Conservation (phyloP, 1,140 invertebrate genomes). For the Tetramorium alpestre region DNA sequence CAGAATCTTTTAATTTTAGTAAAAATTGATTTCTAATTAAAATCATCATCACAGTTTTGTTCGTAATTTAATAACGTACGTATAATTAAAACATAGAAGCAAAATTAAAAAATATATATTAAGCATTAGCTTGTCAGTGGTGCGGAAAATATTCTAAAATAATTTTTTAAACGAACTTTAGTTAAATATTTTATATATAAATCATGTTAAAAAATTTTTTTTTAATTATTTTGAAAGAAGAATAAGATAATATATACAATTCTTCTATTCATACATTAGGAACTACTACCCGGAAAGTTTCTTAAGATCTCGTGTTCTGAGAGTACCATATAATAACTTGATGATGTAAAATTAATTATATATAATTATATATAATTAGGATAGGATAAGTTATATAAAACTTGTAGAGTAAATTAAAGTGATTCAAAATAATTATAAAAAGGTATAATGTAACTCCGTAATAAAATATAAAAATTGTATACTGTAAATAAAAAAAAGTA, state of each 20-base stretch:
- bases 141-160: not conserved
- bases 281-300: not conserved
- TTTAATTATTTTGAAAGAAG: not conserved
- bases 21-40: not conserved
- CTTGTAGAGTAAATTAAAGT: not conserved
- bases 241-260: not conserved
- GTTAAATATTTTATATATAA: not conserved
- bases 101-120: not conserved
- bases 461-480: not conserved
- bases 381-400: not conserved
- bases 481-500: not conserved
- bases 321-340: not conserved
- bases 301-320: not conserved
- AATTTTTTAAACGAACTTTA: not conserved
- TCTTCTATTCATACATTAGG: not conserved
- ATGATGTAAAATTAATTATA: constrained; percentile 14
- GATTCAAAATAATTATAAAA: not conserved
- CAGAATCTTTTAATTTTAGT: not conserved
- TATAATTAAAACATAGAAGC: no score
- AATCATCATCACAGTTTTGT: not conserved
- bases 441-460: not conserved
- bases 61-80: not conserved
- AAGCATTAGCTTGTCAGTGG: not conserved
- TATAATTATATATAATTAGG: not conserved
- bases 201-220: not conserved